Evolutionary conservation across 2,113 vertebrate species (phyloP), one percentile per base, ranked within the genome.

Genomic region (Lonchura striata): DNA sequence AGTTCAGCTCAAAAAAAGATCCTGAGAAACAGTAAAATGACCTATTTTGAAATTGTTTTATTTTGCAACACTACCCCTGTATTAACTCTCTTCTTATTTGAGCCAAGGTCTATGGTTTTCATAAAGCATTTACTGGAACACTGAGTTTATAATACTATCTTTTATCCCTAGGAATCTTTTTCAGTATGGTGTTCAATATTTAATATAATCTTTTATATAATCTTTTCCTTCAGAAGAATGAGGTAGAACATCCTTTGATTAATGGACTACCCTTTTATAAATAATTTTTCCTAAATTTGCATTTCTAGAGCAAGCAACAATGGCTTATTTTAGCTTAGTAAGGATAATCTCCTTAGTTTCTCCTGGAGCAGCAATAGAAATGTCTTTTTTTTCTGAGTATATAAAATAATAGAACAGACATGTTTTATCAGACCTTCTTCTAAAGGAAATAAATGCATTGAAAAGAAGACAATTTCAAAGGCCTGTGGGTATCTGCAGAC

Each of bases 401-500:
- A 83, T 59, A 37, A 74, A 91, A 59, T 16, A 64, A 41, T 10
- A 18, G 12, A 84, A 46, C 17, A 21, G 42, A 35, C 9, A 6
- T 15, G 5, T 85, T 94, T 82, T 85, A 24, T 57, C 22, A 66
- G 20, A 53, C 30, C 47, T 89, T 59, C 22, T 74, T 86, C 28
- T 77, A 37, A 50, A 64, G 46, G 31, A 66, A 66, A 14, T 77
- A 25, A 0, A 3, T 20, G 3, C 10, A 6, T n/a, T 70, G 60
- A 33, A 39, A 75, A 63, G 41, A 39, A 35, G 1, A 15, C 3
- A 75, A 2, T 87, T 74, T 74, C 11, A 24, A 2, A 11, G 33
- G 20, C 2, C 1, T 21, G 1, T 74, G n/a, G 27, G 1, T 74
- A 24, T 82, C 3, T 69, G 68, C 15, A 37, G 3, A 2, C 15